Percentiles rank a stretch among this genome's conserved stretches.
These are phyloP conservation scores for Syngnathus typhle DNA, from an alignment of 2,113 vertebrate genomes.

Conservation along the genomic window DNA sequence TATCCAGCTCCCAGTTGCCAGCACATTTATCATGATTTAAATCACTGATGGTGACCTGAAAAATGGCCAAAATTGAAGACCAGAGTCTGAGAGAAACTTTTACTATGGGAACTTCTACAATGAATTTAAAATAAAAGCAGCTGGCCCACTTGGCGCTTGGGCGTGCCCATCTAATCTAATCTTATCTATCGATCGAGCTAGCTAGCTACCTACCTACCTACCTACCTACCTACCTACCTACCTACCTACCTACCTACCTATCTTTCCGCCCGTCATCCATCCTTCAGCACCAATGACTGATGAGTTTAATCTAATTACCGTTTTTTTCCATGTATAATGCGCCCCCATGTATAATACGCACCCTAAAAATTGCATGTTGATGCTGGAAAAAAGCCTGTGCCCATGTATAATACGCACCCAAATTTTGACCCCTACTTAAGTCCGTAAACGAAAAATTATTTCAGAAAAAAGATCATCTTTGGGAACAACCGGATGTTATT, in stretches of 20 bases:
- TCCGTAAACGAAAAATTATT: too few relatives aligned
- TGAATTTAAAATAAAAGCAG: not conserved
- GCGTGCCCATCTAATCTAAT: too few relatives aligned
- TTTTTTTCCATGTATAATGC: too few relatives aligned
- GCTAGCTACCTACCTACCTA: not conserved
- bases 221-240: not conserved
- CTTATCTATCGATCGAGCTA: not conserved
- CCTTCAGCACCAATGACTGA: too few relatives aligned
- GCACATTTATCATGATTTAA: slow-evolving; percentile 59
- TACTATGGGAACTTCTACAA: not conserved
- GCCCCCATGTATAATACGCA: too few relatives aligned
- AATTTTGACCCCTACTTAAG: too few relatives aligned
- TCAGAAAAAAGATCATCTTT: too few relatives aligned
- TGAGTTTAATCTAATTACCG: not conserved
- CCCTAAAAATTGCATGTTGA: too few relatives aligned
- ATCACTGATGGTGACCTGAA: slow-evolving; percentile 23
- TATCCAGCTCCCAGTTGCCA: slow-evolving; percentile 7
- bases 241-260: not conserved
- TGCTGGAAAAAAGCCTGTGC: too few relatives aligned
- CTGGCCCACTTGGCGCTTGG: not conserved
- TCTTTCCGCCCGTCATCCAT: too few relatives aligned
- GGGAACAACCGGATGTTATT: too few relatives aligned
- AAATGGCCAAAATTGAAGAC: not conserved
- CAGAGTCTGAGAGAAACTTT: not conserved
- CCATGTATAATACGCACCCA: too few relatives aligned